Base-by-base conservation (phyloP, 2,797 vertebrate genomes). In the Ctenopoma multispine region DNA sequence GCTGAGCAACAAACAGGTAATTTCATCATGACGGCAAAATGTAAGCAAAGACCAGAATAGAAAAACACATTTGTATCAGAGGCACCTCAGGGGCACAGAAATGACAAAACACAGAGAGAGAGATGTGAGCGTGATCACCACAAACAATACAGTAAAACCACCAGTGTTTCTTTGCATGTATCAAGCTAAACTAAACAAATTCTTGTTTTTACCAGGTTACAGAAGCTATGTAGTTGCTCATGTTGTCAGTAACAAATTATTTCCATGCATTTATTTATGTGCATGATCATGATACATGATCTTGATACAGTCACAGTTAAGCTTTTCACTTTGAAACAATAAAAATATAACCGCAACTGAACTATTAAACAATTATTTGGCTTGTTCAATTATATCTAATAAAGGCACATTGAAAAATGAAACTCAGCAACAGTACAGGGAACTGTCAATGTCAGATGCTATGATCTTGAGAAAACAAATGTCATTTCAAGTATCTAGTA, bases 1-100 rank as follows among this genome's bases (percentile, higher is more conserved):
- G 51, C 51, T n/a, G 12, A 56, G 46, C 40, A 69, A 65, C 59
- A 75, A 72, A 57, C 20, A 24, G 36, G 65, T 81, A 49, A 84
- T 87, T 79, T 75, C 70, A 87, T 79, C 57, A 62, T 51, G 31
- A 51, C 31, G 20, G 36, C 38, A 47, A 74, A 78, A 72, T 69
- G 50, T 63, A 43, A 71, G 46, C 6, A 21, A 70, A 57, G 48
- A 34, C 53, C 24, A 40, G 59, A 65, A 67, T 7, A 57, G 59
- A 69, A 77, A 65, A 76, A 64, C 34, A 78, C 54, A 51, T 79
- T 66, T 72, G 46, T 49, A 75, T 70, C 31, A 44, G 17, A 74
- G 49, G 60, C 51, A 24, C 18, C 43, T 54, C 10, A 38, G 36
- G 11, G 36, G 24, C 18, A 12, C 23, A 59, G 1, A 20, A 63